phyloP scores from a whole-genome alignment of 2,113 vertebrate genomes.

The Oncorhynchus mykiss region DNA sequence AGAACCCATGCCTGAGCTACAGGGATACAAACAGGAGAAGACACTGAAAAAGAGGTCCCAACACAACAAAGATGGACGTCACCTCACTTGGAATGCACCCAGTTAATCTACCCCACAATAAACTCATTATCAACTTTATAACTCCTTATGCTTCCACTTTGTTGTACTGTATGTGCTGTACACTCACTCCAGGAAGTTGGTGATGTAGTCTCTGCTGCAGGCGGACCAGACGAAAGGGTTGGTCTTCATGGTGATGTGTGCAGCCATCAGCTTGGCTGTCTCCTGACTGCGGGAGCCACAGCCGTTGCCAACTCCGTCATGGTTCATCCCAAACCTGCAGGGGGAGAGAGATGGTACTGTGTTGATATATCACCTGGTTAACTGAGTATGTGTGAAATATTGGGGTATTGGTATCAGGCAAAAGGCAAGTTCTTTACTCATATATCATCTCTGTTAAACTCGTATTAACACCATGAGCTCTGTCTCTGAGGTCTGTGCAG shows the following conservation, averaged over 20 bases:
- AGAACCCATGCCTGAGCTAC: constrained; percentile 90
- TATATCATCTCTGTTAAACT: no score
- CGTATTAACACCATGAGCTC: no score
- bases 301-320: constrained; percentile 92
- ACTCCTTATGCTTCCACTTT: neutral
- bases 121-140: neutral
- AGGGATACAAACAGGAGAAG: constrained; percentile 5
- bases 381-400: neutral
- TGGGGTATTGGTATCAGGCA: neutral
- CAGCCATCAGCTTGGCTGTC: constrained; percentile 97
- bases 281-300: constrained; percentile 94
- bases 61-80: no score
- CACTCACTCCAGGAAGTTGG: constrained; percentile 97
- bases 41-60: neutral
- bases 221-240: constrained; percentile 98
- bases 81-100: no score
- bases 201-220: constrained; percentile 97
- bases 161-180: constrained; percentile 14
- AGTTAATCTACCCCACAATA: neutral
- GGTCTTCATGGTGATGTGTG: constrained; percentile 98
- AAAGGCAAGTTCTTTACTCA: neutral
- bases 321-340: constrained; percentile 96
- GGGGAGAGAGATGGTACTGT: neutral
- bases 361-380: no score
- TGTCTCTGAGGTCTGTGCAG: neutral